Evolutionary conservation across 2,888 invertebrate genomes (phyloP).

Genomic region (Elegia similella): DNA sequence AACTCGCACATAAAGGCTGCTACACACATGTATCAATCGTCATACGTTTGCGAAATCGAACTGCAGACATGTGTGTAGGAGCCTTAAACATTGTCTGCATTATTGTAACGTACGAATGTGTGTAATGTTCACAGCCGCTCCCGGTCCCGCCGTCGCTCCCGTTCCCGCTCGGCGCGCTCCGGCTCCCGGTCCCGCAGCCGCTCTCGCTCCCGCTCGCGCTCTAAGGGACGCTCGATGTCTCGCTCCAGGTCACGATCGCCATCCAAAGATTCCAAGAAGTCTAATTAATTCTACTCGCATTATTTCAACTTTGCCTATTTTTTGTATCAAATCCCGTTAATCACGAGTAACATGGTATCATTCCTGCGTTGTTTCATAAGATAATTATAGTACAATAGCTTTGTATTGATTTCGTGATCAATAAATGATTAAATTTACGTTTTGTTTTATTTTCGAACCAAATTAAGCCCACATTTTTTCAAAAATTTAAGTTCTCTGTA

Average conservation of each 20-base stretch:
- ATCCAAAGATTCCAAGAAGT: constrained; percentile 77
- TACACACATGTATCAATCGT: too few relatives aligned
- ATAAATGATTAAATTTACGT: constrained; percentile 37
- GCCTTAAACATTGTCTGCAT: too few relatives aligned
- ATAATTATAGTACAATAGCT: constrained; percentile 46
- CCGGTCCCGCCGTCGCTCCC: constrained; percentile 76
- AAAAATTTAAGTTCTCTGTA: too few relatives aligned
- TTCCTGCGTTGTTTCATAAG: constrained; percentile 55
- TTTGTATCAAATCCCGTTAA: constrained; percentile 23
- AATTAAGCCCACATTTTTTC: too few relatives aligned
- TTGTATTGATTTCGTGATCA: constrained; percentile 55
- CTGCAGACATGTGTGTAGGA: too few relatives aligned
- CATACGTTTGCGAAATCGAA: too few relatives aligned
- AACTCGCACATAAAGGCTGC: too few relatives aligned
- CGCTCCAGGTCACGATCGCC: constrained; percentile 74
- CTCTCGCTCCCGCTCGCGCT: constrained; percentile 72
- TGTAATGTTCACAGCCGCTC: constrained; percentile 72
- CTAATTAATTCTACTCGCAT: constrained; percentile 47
- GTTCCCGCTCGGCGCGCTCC: constrained; percentile 84
- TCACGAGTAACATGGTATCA: constrained; percentile 34
- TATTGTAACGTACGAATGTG: not conserved
- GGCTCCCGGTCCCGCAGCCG: constrained; percentile 82
- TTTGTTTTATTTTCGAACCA: constrained; percentile 10
- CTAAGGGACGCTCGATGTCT: constrained; percentile 74
- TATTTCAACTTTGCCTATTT: constrained; percentile 1